Percentiles rank a stretch among this genome's conserved stretches.
Conservation (phyloP, 2,888 invertebrate species). For the Cremastinae sp. region DNA sequence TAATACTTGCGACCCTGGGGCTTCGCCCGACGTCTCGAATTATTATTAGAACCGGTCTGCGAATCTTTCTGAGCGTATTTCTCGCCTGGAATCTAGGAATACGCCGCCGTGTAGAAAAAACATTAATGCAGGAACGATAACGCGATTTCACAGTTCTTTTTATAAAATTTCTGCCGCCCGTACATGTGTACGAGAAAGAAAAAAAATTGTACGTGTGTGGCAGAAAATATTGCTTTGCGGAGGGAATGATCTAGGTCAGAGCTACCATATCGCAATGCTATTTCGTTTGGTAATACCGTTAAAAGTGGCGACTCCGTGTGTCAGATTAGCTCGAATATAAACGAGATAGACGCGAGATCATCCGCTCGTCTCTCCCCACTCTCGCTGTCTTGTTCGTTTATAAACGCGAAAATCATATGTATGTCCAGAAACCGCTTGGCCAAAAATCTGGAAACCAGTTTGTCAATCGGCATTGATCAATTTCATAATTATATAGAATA, state of each 20-base stretch:
- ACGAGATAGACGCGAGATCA: conserved; percentile 43
- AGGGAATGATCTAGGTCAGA: conserved; percentile 42
- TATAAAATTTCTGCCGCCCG: conserved; percentile 14
- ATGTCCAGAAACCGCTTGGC: neutral
- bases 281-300: conserved; percentile 52
- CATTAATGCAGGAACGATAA: conserved; percentile 36
- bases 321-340: conserved; percentile 54
- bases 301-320: conserved; percentile 24
- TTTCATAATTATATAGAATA: conserved; percentile 42
- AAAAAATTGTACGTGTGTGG: conserved; percentile 7
- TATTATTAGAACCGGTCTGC: conserved; percentile 52
- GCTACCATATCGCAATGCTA: conserved; percentile 42
- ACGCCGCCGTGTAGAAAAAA: conserved; percentile 2
- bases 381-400: conserved; percentile 12
- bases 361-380: conserved; percentile 25
- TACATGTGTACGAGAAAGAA: neutral
- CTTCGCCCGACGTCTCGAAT: conserved; percentile 25
- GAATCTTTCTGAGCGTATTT: conserved; percentile 2
- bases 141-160: conserved; percentile 12
- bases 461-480: conserved; percentile 52
- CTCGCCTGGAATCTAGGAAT: neutral
- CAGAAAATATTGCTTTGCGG: conserved; percentile 14
- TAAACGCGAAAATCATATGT: conserved; percentile 10
- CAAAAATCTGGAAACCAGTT: conserved; percentile 32
- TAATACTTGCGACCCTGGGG: conserved; percentile 39